Conservation (phyloP, 2,113 vertebrate species). For the Colistium nudipinnis region DNA sequence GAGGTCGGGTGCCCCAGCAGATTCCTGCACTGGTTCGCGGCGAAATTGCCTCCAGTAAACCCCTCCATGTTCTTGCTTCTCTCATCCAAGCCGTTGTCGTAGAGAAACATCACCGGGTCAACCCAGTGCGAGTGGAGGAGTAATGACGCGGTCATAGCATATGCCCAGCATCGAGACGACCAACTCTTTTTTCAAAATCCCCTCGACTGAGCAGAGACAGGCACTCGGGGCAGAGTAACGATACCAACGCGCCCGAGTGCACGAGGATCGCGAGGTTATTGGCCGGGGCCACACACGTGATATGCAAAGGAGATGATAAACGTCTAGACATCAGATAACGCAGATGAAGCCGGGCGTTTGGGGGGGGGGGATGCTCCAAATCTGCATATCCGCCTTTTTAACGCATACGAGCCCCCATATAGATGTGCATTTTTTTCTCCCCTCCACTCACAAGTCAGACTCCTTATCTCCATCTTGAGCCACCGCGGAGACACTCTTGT, state of each 20-base stretch:
- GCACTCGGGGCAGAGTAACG: constrained; percentile 85
- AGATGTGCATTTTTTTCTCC: not conserved
- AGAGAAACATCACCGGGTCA: constrained; percentile 99
- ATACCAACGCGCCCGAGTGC: constrained; percentile 88
- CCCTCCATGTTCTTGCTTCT: constrained; percentile 98
- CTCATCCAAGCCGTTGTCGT: constrained; percentile 94
- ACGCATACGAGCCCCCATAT: not conserved
- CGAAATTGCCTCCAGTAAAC: constrained; percentile 91
- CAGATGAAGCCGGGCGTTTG: constrained; percentile 56
- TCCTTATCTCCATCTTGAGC: not conserved
- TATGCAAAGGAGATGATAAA: constrained; percentile 94
- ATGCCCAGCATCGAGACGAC: constrained; percentile 93
- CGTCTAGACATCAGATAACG: constrained; percentile 83
- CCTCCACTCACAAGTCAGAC: not conserved
- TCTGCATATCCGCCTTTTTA: constrained; percentile 1
- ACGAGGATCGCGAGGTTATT: constrained; percentile 87
- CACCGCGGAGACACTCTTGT: not conserved
- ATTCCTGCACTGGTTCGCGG: constrained; percentile 95
- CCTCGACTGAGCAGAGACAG: constrained; percentile 93
- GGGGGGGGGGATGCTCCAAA: constrained; percentile 6
- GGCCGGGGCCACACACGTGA: constrained; percentile 88
- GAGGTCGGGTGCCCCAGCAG: constrained; percentile 94
- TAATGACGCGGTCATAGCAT: constrained; percentile 99
- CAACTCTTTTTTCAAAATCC: constrained; percentile 97
- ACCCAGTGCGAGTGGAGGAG: constrained; percentile 99